Percentiles rank a stretch among this genome's conserved stretches.
Evolutionary conservation across 2,797 vertebrate genomes (phyloP).

Genomic region (Hippocampus kuda): DNA sequence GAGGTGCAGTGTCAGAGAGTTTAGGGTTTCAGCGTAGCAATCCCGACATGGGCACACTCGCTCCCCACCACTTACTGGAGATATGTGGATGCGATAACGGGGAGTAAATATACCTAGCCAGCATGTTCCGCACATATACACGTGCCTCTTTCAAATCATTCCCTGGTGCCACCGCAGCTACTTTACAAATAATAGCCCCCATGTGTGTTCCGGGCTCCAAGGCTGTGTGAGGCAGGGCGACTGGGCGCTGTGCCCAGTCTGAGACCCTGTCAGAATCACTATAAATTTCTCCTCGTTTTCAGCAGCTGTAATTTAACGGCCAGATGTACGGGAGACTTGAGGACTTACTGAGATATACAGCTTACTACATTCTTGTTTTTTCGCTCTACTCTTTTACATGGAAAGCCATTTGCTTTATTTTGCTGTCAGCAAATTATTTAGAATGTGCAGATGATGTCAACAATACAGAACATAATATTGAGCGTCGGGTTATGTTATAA

Average conservation of each 20-base stretch:
- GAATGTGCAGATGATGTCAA: background rate
- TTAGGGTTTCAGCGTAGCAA: conserved; percentile 46
- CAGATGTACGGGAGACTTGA: conserved; percentile 67
- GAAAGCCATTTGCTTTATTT: background rate
- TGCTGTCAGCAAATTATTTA: background rate
- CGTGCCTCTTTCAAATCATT: conserved; percentile 59
- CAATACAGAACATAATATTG: background rate
- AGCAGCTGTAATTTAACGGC: conserved; percentile 66
- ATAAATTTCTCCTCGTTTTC: conserved; percentile 70
- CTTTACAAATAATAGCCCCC: conserved; percentile 73
- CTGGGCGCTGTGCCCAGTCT: conserved; percentile 69
- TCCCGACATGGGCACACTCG: conserved; percentile 41
- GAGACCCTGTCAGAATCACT: conserved; percentile 66
- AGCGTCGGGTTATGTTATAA: background rate
- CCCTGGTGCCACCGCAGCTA: conserved; percentile 66
- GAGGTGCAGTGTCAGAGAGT: conserved; percentile 31
- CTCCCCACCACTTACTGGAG: conserved; percentile 46
- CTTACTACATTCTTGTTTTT: conserved; percentile 55
- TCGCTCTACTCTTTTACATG: conserved; percentile 14
- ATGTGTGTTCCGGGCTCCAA: conserved; percentile 66
- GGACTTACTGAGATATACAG: conserved; percentile 61
- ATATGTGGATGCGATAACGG: conserved; percentile 57
- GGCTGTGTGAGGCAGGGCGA: conserved; percentile 58
- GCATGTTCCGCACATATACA: conserved; percentile 41
- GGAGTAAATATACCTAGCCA: conserved; percentile 54